Base-by-base conservation (phyloP, 2,888 invertebrate species). In the Saturnia pavonia region DNA sequence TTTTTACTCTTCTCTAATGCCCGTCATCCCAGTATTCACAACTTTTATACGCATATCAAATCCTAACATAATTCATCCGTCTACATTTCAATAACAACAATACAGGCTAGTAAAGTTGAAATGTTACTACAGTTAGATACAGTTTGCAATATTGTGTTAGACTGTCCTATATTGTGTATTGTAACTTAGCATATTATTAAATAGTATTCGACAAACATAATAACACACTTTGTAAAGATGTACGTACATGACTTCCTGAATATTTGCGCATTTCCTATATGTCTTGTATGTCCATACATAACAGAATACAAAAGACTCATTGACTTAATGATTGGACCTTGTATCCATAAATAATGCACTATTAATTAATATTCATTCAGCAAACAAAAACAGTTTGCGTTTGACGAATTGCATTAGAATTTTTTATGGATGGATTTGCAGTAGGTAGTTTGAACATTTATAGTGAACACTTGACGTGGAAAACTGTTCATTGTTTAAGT, bases 321-420 rank as follows among this genome's bases (percentile, higher is more conserved):
- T 80, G 83, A 82, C 77, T 78, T 75, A 79, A 73, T 74, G 75
- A 81, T 84, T 78, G 78, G 84, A 83, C 81, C 80, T 82, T 80
- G 75, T 77, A 79, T 72, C 75, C 79, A 78, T 76, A 76, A 78
- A 80, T 78, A 11, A 76, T 77, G 76, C 75, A 80, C 78, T 79
- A 80, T 80, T 81, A 81, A 87, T 88, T 86, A 88, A 88, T 89
- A 91, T 91, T 90, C 89, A 88, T 80, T 79, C 78, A 80, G 82
- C 81, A 84, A 82, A 80, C 82, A 80, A 80, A 76, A 82, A 87
- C 86, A 85, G 87, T 87, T 81, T 84, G 81, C 78, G 84, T 87
- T 89, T 86, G 81, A 83, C 78, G 84, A 85, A 86, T 86, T 89
- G 89, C 88, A 90, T 88, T 87, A 86, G 84, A 86, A 88, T 86